A percentile compares a stretch with the other conserved stretches of the same genome.
These are phyloP conservation scores for Masticophis lateralis DNA, from an alignment of 2,797 vertebrate genomes.

Conservation along the genomic window DNA sequence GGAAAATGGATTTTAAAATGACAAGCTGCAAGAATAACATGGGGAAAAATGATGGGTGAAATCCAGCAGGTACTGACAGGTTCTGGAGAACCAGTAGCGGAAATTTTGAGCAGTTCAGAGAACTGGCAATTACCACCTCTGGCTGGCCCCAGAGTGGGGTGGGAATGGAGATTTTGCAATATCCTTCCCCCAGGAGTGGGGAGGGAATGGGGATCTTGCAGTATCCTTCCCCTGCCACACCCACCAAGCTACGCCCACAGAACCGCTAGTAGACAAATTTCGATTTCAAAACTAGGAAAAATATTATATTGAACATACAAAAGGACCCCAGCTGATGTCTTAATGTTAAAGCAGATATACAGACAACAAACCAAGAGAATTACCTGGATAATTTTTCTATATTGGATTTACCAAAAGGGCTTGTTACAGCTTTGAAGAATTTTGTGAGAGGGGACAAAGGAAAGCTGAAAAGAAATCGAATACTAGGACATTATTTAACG, in stretches of 20 bases:
- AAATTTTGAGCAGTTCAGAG: too few relatives aligned
- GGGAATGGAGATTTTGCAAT: too few relatives aligned
- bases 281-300: background rate
- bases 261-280: too few relatives aligned
- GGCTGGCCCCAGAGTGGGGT: too few relatives aligned
- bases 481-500: background rate
- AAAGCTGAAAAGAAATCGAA: background rate
- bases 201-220: too few relatives aligned
- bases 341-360: background rate
- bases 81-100: too few relatives aligned
- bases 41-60: background rate
- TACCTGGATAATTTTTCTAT: background rate
- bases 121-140: too few relatives aligned
- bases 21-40: background rate
- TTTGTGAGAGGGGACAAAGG: background rate
- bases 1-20: background rate
- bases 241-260: too few relatives aligned
- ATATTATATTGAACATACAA: background rate
- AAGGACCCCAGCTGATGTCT: background rate
- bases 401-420: background rate
- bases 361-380: background rate
- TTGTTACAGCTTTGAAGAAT: background rate
- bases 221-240: too few relatives aligned
- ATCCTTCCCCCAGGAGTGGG: too few relatives aligned
- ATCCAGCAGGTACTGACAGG: too few relatives aligned